A percentile compares a stretch with the other conserved stretches of the same genome.
Evolutionary conservation across 2,888 invertebrate species (phyloP).

Genomic region (Nephrotoma appendiculata): DNA sequence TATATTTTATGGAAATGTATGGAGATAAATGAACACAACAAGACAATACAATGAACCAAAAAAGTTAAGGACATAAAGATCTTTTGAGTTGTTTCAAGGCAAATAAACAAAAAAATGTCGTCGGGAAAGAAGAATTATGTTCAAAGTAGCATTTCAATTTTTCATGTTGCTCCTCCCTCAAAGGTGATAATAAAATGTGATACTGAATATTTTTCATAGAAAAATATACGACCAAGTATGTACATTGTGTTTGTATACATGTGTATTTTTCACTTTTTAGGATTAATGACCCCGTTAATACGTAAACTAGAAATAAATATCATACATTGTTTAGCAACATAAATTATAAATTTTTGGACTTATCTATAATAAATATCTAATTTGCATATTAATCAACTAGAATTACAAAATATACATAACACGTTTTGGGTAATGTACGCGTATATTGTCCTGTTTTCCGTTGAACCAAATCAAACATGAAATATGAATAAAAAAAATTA

Average conservation of each 20-base stretch:
- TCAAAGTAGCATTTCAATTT: neutral
- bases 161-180: neutral
- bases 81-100: neutral
- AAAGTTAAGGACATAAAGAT: neutral
- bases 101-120: neutral
- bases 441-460: neutral
- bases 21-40: neutral
- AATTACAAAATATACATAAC: neutral
- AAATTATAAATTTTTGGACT: neutral
- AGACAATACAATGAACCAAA: neutral
- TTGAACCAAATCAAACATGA: neutral
- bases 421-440: neutral
- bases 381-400: neutral
- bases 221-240: neutral
- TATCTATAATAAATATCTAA: neutral
- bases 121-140: neutral
- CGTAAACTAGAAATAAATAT: neutral
- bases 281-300: neutral
- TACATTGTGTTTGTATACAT: neutral
- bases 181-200: neutral
- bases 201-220: neutral
- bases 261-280: neutral
- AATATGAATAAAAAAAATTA: neutral
- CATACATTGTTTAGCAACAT: neutral
- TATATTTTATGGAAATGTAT: neutral